phyloP scores from a whole-genome alignment of 2,888 invertebrate species.

The Ectropis crepuscularia region DNA sequence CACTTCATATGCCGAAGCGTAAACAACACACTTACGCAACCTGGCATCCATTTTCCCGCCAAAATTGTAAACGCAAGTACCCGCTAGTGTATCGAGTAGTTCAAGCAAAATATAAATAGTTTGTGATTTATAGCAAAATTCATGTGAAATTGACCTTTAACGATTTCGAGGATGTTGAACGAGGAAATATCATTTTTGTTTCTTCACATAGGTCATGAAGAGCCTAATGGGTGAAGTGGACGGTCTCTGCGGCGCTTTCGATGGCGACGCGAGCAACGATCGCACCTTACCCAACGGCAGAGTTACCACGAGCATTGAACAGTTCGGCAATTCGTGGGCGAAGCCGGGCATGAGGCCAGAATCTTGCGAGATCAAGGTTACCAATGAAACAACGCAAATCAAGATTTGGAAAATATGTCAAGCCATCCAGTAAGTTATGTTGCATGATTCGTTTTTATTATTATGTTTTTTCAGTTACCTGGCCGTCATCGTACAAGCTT shows the following conservation, averaged over 20 bases:
- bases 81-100: no score
- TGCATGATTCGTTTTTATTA: not conserved
- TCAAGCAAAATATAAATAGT: no score
- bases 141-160: no score
- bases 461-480: no score
- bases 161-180: no score
- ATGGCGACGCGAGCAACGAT: constrained; percentile 88
- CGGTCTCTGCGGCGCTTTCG: constrained; percentile 92
- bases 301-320: constrained; percentile 85
- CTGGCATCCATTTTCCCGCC: no score
- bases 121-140: no score
- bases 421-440: constrained; percentile 84
- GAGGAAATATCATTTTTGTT: not conserved
- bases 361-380: constrained; percentile 86
- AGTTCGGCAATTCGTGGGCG: constrained; percentile 92
- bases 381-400: constrained; percentile 86
- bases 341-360: constrained; percentile 75
- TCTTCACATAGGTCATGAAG: constrained; percentile 76
- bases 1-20: no score
- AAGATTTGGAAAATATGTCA: constrained; percentile 88
- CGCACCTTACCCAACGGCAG: constrained; percentile 88
- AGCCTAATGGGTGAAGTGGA: constrained; percentile 87
- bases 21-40: no score
- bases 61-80: no score
- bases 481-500: no score